Evolutionary conservation across 2,113 vertebrate species (phyloP), one percentile per base, ranked within the genome.

Genomic region (Phasianus colchicus): DNA sequence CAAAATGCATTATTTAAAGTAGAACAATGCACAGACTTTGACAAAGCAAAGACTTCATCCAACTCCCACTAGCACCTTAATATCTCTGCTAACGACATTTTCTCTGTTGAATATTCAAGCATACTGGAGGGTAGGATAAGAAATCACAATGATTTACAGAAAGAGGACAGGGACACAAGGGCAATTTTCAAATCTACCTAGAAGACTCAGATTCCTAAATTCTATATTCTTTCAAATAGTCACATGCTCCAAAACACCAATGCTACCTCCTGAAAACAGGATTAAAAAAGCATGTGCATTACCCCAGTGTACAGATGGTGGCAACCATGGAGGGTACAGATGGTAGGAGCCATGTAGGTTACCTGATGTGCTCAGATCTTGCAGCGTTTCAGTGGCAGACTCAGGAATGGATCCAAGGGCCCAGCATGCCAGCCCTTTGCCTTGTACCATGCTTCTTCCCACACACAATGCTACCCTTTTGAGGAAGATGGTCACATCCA

Each of bases 281-380:
- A 90, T 81, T 73, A 92, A 40, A 14, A n/a, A 76, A 89, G 63
- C 4, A 14, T 60, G 36, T 3, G 13, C 85, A 43, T 60, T 88
- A 77, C 65, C 83, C 86, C 65, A 64, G 34, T 0, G 13, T 95
- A 83, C 95, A 96, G 96, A 93, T 84, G 91, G 96, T 86, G 43
- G 43, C 74, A 92, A 27, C 47, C 77, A 84, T 2, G 21, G 2
- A 54, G 81, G 4, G 81, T 96, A 61, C 93, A 95, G 93, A 93
- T 90, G 90, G 92, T 10, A 55, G 61, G 65, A 88, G 11, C 88
- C 92, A 91, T 61, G 93, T 75, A 94, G 93, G 92, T 90, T 93
- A 88, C 63, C 86, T 90, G 88, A 92, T 21, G 6, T 86, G 86
- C 76, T 52, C 80, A 67, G 90, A 94, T 71, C 73, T 65, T 47